Evolutionary conservation across 2,888 invertebrate genomes (phyloP), one percentile per base, ranked within the genome.

Genomic region (Netelia virgata): DNA sequence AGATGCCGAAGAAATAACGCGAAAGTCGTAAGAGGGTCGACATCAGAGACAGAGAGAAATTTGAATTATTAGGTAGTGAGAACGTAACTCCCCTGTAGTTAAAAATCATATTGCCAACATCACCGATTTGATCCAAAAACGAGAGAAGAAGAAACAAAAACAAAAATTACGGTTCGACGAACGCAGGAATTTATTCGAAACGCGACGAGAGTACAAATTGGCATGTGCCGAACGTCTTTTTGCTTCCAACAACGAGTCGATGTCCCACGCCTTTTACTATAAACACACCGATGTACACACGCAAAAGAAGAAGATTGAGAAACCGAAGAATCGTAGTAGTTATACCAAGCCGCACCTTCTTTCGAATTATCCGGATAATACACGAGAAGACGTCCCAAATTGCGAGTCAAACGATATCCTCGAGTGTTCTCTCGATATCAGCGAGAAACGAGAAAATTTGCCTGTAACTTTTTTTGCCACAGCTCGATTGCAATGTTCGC

Each of bases 191-290:
- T 36, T 70, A 82, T 81, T 74, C 70, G 70, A 28, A 41, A 63
- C 78, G 69, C 50, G 47, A 61, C 53, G 55, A 73, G 73, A 57
- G 72, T 79, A 66, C 73, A 57, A 66, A 66, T 64, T 55, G 72
- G 36, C 55, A 23, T 69, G 28, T n/a, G 50, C 11, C 55, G 68
- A 18, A 0, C 9, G 57, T 59, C 36, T 41, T 23, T 47, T 57
- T 53, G 53, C 61, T n/a, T 75, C 36, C 28, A n/a, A 72, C 72
- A 80, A 72, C 72, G 55, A 57, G 41, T 10, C 75, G 28, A 73
- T 74, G 69, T 74, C 70, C 78, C 82, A 84, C 84, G 82, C 53
- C 59, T 70, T 50, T 18, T 73, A 50, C 53, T 53, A 79, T 73
- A 18, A 55, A 55, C 63, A 64, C 55, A 10, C 10, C 43, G 11